Evolutionary conservation across 2,797 vertebrate species (phyloP), one percentile per base, ranked within the genome.

Genomic region (Arrhamphus sclerolepis): DNA sequence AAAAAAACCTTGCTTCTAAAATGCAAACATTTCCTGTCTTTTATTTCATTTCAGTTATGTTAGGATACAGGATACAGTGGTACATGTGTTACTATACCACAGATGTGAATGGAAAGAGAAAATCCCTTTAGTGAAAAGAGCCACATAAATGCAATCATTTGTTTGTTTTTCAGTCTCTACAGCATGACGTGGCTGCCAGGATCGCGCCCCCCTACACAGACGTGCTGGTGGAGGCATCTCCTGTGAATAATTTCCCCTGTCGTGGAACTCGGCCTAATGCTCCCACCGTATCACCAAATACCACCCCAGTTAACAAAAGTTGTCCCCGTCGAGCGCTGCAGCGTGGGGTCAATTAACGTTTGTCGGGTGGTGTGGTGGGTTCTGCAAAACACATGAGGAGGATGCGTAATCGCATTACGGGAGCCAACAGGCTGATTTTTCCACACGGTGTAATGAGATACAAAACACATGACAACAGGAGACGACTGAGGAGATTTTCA

Each of bases 351-450:
- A 63, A 72, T 80, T 78, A 78, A n/a, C 20, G 55, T 57, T 49
- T 63, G 57, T 55, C 58, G 70, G 76, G 61, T 61, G 61, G 44
- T 40, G 17, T n/a, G 29, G 64, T 56, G 48, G 60, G 46, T 55
- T 72, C 65, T 65, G 47, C 77, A 39, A 24, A 52, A 70, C 66
- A 70, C 74, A 66, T 6, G 44, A 73, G 14, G 65, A 70, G 61
- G 75, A 67, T 5, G 79, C 55, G 64, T 85, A 85, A 85, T 79
- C 75, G 34, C 62, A 67, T 87, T 80, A 81, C 13, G 2, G 42
- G n/a, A 31, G 65, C 67, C 40, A 59, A 76, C 67, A 46, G 42
- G 69, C 64, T 49, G 66, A 42, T 60, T 40, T 47, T 40, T 47
- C 66, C 49, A 18, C 57, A 18, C 18, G 17, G 10, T 55, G 52